These are phyloP conservation scores for Synergus gifuensis DNA, from an alignment of 2,888 invertebrate genomes.

Conservation along the genomic window DNA sequence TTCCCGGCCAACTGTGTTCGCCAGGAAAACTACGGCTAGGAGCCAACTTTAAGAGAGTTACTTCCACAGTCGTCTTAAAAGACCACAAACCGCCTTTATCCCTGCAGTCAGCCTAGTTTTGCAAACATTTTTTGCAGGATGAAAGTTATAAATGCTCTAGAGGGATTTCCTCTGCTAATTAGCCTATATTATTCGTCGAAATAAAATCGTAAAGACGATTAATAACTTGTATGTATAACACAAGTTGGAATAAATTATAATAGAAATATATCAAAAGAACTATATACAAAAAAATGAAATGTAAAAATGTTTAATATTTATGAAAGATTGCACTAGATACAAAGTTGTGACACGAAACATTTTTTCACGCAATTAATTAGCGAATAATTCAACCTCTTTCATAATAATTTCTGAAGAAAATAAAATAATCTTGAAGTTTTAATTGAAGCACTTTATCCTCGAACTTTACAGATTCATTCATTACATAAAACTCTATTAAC, in stretches of 20 bases:
- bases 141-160: slow-evolving; percentile 45
- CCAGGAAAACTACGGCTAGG: slow-evolving; percentile 58
- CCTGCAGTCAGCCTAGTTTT: slow-evolving; percentile 44
- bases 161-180: slow-evolving; percentile 52
- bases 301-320: too few relatives aligned
- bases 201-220: background rate
- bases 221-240: background rate
- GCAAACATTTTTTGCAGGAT: slow-evolving; percentile 45
- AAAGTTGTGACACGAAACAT: background rate
- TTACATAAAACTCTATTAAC: background rate
- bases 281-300: too few relatives aligned
- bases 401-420: background rate
- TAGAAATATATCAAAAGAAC: too few relatives aligned
- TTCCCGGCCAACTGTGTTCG: slow-evolving; percentile 71
- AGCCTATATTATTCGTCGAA: slow-evolving; percentile 37
- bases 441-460: background rate
- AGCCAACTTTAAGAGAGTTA: slow-evolving; percentile 57
- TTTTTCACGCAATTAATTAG: background rate
- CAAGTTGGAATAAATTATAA: background rate
- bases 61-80: slow-evolving; percentile 54
- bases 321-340: background rate
- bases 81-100: slow-evolving; percentile 48
- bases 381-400: background rate
- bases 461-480: background rate
- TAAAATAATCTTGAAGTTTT: background rate